Base-by-base conservation (phyloP, 1,140 invertebrate species). In the Nasonia longicornis region DNA sequence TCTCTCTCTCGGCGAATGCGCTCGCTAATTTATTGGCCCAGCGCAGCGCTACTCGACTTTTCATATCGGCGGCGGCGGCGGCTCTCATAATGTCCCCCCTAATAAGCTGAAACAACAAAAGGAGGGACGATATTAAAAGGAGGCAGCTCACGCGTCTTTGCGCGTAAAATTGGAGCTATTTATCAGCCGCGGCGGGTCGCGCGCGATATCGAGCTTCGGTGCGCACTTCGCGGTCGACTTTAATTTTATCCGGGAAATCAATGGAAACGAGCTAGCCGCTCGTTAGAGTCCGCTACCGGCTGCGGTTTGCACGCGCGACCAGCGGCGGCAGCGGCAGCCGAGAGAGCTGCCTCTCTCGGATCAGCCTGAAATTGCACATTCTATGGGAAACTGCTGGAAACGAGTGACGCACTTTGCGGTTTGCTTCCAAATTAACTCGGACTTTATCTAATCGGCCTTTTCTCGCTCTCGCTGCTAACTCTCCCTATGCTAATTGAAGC, bases 341-440 rank as follows among this genome's bases (percentile, higher is more conserved):
- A 26, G 38, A 10, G 38, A 10, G 38, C 38, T 42, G 38, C 38
- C 38, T 38, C 31, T 26, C 26, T 38, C 31, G 70, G 70, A 66
- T 72, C 69, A 66, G 26, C 78, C 20, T n/a, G 38, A 35, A 80
- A 80, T 76, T 76, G 79, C 73, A 70, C 79, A 76, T 76, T 81
- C 29, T 69, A 70, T 45, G 7, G 38, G 73, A 22, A 75, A 71
- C 79, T 75, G 42, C 6, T 74, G 20, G 45, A 76, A 81, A 81
- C 42, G 79, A 81, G 31, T 22, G 71, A 76, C 73, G 66, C 79
- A 76, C 58, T 80, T 69, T 80, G 79, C 64, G 72, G 79, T 48
- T 76, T 75, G 79, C 70, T 81, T 76, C 73, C 79, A 48, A 76
- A 81, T 81, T 81, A 81, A 81, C 73, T 81, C 72, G 42, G 79